Conservation (phyloP, 2,797 vertebrate genomes). For the Gadopsis bispinosus region DNA sequence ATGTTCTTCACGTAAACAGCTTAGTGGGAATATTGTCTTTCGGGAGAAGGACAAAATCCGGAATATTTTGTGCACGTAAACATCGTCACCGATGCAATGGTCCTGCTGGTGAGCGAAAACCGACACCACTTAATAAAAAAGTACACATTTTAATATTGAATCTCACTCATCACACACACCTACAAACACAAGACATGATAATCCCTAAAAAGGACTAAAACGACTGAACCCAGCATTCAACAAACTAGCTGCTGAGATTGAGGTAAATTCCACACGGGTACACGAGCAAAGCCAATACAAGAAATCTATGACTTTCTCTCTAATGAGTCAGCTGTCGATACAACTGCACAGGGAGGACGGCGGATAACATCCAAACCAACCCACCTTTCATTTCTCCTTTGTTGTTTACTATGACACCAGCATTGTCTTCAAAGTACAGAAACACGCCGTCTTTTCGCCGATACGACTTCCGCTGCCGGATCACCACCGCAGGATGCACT, state of each 20-base stretch:
- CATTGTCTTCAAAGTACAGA: constrained; percentile 98
- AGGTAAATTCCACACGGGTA: neutral
- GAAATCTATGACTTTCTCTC: neutral
- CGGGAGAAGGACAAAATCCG: too few relatives aligned
- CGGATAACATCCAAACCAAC: constrained; percentile 10
- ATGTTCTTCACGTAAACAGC: too few relatives aligned
- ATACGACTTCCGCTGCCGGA: constrained; percentile 97
- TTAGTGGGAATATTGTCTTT: too few relatives aligned
- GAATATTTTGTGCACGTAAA: too few relatives aligned
- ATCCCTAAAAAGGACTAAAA: too few relatives aligned
- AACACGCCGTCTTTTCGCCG: constrained; percentile 97
- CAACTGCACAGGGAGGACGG: neutral
- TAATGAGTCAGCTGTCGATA: neutral
- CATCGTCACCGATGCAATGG: neutral
- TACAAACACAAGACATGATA: neutral
- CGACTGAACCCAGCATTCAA: neutral
- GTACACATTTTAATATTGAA: neutral
- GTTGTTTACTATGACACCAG: constrained; percentile 97
- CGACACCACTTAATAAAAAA: neutral
- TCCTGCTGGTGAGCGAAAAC: neutral
- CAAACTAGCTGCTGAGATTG: neutral
- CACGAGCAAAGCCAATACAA: neutral
- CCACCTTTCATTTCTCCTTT: constrained; percentile 99
- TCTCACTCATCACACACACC: neutral
- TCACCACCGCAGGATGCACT: constrained; percentile 98